phyloP scores from a whole-genome alignment of 2,797 vertebrate genomes.

The Premnoplex brunnescens region DNA sequence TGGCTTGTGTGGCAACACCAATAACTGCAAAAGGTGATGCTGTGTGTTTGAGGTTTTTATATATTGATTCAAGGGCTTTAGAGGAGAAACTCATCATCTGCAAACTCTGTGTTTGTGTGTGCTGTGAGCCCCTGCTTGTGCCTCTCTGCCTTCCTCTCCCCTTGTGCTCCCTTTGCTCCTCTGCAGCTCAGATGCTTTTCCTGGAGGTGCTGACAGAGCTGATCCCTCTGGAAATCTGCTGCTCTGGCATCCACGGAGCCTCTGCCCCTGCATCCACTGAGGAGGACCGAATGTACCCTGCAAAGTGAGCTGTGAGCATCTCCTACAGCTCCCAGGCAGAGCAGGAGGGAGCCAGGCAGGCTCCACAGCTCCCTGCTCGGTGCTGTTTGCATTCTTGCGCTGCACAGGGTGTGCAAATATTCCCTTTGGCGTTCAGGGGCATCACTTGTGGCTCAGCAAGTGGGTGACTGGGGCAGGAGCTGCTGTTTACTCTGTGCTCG shows the following conservation, averaged over 20 bases:
- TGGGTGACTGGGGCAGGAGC: neutral
- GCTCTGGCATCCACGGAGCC: neutral
- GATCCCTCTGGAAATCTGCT: neutral
- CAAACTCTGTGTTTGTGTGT: rapidly evolving
- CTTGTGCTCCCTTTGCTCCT: neutral
- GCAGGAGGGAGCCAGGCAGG: neutral
- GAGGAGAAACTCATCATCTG: rapidly evolving
- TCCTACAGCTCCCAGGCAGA: neutral
- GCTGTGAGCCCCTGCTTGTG: neutral
- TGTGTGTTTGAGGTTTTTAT: rapidly evolving
- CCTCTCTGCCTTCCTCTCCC: neutral
- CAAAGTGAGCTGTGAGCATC: neutral
- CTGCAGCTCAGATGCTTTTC: neutral
- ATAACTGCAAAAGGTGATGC: neutral
- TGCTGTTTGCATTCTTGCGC: rapidly evolving
- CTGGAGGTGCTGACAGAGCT: neutral
- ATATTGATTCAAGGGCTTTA: neutral
- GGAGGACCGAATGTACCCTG: rapidly evolving
- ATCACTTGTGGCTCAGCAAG: neutral
- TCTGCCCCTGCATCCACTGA: neutral
- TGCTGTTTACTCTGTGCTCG: neutral
- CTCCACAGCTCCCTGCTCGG: neutral
- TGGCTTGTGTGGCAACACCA: neutral
- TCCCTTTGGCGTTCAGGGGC: rapidly evolving
- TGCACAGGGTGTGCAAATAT: neutral